phyloP scores from a whole-genome alignment of 1,140 invertebrate genomes.

The Ceratosolen fusciceps region DNA sequence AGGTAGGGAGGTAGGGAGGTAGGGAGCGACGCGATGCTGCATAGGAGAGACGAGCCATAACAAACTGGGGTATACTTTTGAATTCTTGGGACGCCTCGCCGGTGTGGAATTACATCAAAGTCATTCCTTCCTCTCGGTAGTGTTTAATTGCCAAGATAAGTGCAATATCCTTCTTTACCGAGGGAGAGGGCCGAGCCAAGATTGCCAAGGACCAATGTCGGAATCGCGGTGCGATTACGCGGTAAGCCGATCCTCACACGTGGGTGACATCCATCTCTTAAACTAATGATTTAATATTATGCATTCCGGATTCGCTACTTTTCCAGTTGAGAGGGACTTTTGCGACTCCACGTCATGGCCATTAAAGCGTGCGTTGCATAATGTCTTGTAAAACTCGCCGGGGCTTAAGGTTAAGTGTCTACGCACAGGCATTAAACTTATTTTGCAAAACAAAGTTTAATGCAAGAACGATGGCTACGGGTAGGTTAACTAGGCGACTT shows the following conservation, averaged over 20 bases:
- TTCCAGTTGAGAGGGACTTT: neutral
- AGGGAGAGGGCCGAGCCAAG: neutral
- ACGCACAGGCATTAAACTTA: neutral
- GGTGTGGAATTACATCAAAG: constrained; percentile 19
- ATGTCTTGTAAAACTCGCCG: neutral
- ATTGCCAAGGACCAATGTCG: neutral
- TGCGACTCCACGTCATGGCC: too few species aligned
- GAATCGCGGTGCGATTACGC: neutral
- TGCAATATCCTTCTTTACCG: neutral
- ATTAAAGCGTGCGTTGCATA: neutral
- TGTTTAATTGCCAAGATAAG: constrained; percentile 21
- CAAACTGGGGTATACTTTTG: neutral
- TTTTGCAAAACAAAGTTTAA: constrained; percentile 4
- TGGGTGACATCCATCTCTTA: too few species aligned
- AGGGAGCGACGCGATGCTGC: neutral
- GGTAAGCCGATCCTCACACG: neutral
- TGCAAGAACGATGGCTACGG: too few species aligned
- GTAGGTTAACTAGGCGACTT: too few species aligned
- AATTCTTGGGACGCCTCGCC: neutral
- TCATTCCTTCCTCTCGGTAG: neutral
- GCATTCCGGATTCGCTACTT: neutral
- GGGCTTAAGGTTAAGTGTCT: neutral
- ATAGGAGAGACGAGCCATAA: constrained; percentile 2
- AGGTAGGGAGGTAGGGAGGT: too few species aligned
- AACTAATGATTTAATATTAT: constrained; percentile 1